phyloP scores from a whole-genome alignment of 2,888 invertebrate genomes.

The Bimastos eiseni region DNA sequence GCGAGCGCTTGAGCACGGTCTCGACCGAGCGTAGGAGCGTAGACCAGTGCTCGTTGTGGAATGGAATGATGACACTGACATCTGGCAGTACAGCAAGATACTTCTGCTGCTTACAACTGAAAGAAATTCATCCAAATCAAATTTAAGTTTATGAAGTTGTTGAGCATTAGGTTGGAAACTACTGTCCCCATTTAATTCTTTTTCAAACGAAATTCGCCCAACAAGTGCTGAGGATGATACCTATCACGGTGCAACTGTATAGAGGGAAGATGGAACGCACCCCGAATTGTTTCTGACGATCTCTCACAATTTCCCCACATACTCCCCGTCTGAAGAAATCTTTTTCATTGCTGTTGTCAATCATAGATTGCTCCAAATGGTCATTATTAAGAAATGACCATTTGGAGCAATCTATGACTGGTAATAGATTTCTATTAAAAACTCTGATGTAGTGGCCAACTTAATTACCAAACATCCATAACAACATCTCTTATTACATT shows the following conservation, averaged over 20 bases:
- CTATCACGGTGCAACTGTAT: not conserved
- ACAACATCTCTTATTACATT: too few species aligned
- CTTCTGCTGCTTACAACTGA: slow-evolving; percentile 70
- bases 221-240: not conserved
- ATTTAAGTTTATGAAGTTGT: not conserved
- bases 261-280: not conserved
- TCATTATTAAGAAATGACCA: too few species aligned
- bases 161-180: not conserved
- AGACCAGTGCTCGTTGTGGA: slow-evolving; percentile 89
- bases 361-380: not conserved
- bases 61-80: slow-evolving; percentile 86
- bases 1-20: slow-evolving; percentile 82
- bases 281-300: not conserved
- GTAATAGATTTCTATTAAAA: too few species aligned
- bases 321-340: too few species aligned
- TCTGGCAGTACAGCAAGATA: slow-evolving; percentile 75
- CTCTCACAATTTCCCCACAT: not conserved
- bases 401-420: too few species aligned
- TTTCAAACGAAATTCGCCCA: not conserved
- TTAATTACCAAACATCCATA: too few species aligned
- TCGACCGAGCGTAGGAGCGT: slow-evolving; percentile 78
- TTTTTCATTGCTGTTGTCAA: not conserved
- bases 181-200: not conserved
- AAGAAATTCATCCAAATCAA: slow-evolving; percentile 30
- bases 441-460: too few species aligned